Base-by-base conservation (phyloP, 2,797 vertebrate genomes). In the Morelia viridis region DNA sequence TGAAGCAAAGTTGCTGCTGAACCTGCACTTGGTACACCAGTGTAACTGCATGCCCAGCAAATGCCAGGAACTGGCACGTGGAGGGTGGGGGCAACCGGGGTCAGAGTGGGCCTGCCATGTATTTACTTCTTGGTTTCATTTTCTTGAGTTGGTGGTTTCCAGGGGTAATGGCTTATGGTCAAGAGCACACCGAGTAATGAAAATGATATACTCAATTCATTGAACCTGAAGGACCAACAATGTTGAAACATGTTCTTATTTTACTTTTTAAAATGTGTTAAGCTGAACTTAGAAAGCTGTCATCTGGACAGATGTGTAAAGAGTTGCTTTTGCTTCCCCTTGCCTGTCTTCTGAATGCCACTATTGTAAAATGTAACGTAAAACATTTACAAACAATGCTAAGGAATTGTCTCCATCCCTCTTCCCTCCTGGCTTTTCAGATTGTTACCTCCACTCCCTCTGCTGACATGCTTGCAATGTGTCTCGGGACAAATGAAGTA, bases 71-170 rank as follows among this genome's bases (percentile, higher is more conserved):
- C 9, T 5, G 41, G 35, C 35, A 46, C 24, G 0, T 86, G 58
- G 85, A 56, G 90, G 5, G 87, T 88, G 2, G 15, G 61, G n/a
- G 24, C 35, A 46, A 41, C 28, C 13, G 26, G 0, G 0, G 1
- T 22, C 87, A 89, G 5, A 3, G 13, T 89, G 86, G 53, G 0
- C 5, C 76, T 46, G 93, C 46, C 89, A 60, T 94, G n/a, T 96
- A 95, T 96, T 84, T 94, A 58, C 96, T 95, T 96, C 76, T 96
- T 97, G 97, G 96, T 97, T 97, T 96, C 97, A 97, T 97, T 98
- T 98, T 97, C 94, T 93, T 41, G 91, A 93, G 92, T 95, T 96
- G 95, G 85, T 89, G 65, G 93, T 96, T 95, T 96, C 94, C 94
- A 41, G 89, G 96, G 96, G 96, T 97, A 97, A 97, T 96, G 96